phyloP scores from a whole-genome alignment of 2,888 invertebrate genomes.

The Dimorphilus gyrociliatus region DNA sequence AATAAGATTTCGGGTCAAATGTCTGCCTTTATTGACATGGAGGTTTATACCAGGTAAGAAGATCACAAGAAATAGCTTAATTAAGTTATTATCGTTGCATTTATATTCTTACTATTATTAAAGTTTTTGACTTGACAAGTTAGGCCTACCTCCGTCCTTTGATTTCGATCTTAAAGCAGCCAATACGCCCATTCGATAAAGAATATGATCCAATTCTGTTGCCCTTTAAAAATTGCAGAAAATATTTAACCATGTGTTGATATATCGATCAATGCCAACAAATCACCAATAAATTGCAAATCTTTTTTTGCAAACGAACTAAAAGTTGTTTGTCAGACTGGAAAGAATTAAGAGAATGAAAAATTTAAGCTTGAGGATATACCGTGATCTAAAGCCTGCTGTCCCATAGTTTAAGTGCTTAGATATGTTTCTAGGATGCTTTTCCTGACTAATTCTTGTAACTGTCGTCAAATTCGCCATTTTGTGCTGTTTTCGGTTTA shows the following conservation, averaged over 20 bases:
- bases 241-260: conserved; percentile 12
- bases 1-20: not conserved
- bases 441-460: conserved; percentile 7
- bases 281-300: not conserved
- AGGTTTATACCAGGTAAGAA: no score
- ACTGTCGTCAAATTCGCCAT: no score
- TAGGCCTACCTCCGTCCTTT: conserved; percentile 49
- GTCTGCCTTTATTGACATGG: not conserved
- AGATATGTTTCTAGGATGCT: conserved; percentile 16
- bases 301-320: no score
- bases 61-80: no score
- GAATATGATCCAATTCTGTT: conserved; percentile 65
- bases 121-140: no score
- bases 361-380: conserved; percentile 10
- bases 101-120: no score
- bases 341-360: no score
- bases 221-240: conserved; percentile 48
- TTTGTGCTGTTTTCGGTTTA: no score
- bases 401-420: conserved; percentile 39
- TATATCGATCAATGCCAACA: not conserved
- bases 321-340: no score
- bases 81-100: no score
- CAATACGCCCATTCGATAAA: conserved; percentile 82
- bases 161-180: conserved; percentile 70
- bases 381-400: conserved; percentile 42